Conservation (phyloP, 2,888 invertebrate genomes). For the Troglohyphantes excavatus region DNA sequence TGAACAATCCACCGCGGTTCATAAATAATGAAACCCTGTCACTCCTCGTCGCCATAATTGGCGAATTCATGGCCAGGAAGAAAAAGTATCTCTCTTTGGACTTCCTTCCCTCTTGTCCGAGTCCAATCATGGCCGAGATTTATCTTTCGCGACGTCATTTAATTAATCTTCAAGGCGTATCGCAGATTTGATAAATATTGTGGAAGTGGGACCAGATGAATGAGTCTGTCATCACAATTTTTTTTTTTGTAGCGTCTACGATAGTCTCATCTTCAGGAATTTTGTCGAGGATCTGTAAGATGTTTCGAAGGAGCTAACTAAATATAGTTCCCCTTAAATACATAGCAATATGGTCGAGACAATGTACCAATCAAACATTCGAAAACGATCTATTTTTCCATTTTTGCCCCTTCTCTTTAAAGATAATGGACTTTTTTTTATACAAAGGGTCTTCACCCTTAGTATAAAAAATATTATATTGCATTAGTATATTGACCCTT, state of each 20-base stretch:
- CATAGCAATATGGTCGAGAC: too few relatives aligned
- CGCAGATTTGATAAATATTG: conserved; percentile 9
- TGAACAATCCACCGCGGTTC: too few relatives aligned
- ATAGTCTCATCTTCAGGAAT: not conserved
- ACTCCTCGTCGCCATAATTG: conserved; percentile 19
- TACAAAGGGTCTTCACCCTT: too few relatives aligned
- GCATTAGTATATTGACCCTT: too few relatives aligned
- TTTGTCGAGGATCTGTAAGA: too few relatives aligned
- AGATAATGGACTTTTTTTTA: too few relatives aligned
- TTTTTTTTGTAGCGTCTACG: not conserved
- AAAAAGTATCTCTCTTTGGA: not conserved
- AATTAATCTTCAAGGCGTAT: not conserved
- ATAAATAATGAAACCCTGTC: not conserved
- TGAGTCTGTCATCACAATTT: not conserved
- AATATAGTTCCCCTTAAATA: too few relatives aligned
- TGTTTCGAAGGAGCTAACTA: too few relatives aligned
- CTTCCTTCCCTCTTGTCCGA: conserved; percentile 8
- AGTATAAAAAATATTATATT: too few relatives aligned
- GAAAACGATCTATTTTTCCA: too few relatives aligned
- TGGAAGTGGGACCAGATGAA: not conserved
- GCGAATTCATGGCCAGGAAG: conserved; percentile 19
- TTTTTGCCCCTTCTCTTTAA: too few relatives aligned
- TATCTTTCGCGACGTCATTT: conserved; percentile 17
- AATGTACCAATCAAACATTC: too few relatives aligned
- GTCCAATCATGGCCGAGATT: not conserved